A percentile compares a stretch with the other conserved stretches of the same genome.
These are phyloP conservation scores for Andrena flavipes DNA, from an alignment of 2,888 invertebrate species.

Conservation along the genomic window DNA sequence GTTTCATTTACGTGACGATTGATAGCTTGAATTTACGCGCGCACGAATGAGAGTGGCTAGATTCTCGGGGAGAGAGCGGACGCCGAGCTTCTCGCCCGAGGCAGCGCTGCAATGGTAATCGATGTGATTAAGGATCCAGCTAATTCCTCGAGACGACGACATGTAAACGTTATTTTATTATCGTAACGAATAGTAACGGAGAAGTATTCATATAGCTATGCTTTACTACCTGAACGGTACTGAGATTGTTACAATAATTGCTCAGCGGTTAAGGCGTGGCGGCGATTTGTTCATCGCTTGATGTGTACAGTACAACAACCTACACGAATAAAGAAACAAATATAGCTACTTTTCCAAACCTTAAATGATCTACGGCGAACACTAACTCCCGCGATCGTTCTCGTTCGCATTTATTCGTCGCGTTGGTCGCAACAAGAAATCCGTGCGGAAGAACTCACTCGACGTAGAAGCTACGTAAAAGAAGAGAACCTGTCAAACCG, in stretches of 20 bases:
- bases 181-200: conserved; percentile 51
- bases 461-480: neutral
- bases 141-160: conserved; percentile 49
- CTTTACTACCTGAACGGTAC: conserved; percentile 58
- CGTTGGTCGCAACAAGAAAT: neutral
- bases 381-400: neutral
- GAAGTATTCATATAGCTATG: conserved; percentile 62
- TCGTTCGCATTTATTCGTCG: neutral
- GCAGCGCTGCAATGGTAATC: conserved; percentile 26
- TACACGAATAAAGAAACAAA: conserved; percentile 47
- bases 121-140: conserved; percentile 39
- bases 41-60: neutral
- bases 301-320: conserved; percentile 60
- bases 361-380: neutral
- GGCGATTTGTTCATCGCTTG: conserved; percentile 60
- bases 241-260: conserved; percentile 65
- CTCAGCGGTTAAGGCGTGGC: conserved; percentile 62
- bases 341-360: conserved; percentile 28
- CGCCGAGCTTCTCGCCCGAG: conserved; percentile 1
- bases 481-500: neutral
- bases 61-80: neutral
- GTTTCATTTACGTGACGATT: neutral
- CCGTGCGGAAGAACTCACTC: neutral
- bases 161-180: conserved; percentile 65
- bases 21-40: neutral